phyloP scores from a whole-genome alignment of 2,888 invertebrate genomes.

The Patella depressa region DNA sequence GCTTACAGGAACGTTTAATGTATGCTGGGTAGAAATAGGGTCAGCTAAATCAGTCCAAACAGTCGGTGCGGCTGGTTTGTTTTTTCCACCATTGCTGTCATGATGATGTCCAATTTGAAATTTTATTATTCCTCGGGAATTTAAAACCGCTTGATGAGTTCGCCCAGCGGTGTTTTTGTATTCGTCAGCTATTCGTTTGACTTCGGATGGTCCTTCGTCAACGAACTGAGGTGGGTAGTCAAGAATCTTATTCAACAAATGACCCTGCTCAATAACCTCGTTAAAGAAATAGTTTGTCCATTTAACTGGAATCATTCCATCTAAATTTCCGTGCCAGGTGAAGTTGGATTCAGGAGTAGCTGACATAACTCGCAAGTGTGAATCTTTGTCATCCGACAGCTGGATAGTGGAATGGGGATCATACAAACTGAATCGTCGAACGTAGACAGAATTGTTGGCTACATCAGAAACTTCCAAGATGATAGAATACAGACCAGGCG shows the following conservation, averaged over 20 bases:
- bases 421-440: conserved; percentile 43
- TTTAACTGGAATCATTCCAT: conserved; percentile 25
- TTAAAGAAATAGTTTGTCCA: conserved; percentile 44
- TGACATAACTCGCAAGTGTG: conserved; percentile 33
- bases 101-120: conserved; percentile 29
- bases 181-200: not conserved
- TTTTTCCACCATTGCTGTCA: conserved; percentile 22
- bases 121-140: conserved; percentile 41
- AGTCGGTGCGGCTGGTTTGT: conserved; percentile 11
- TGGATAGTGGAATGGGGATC: conserved; percentile 39
- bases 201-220: not conserved
- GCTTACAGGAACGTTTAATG: not conserved
- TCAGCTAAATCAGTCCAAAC: conserved; percentile 24
- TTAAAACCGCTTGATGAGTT: conserved; percentile 36
- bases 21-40: not conserved
- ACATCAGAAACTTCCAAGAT: conserved; percentile 43
- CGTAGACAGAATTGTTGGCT: conserved; percentile 50
- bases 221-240: conserved; percentile 37
- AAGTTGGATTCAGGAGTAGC: conserved; percentile 39
- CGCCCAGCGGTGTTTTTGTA: conserved; percentile 34
- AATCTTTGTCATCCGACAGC: conserved; percentile 20
- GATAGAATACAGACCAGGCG: conserved; percentile 45
- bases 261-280: conserved; percentile 34
- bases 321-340: conserved; percentile 39
- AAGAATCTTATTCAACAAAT: conserved; percentile 34